Evolutionary conservation across 2,888 invertebrate species (phyloP).

Genomic region (Dasysyrphus tricinctus): DNA sequence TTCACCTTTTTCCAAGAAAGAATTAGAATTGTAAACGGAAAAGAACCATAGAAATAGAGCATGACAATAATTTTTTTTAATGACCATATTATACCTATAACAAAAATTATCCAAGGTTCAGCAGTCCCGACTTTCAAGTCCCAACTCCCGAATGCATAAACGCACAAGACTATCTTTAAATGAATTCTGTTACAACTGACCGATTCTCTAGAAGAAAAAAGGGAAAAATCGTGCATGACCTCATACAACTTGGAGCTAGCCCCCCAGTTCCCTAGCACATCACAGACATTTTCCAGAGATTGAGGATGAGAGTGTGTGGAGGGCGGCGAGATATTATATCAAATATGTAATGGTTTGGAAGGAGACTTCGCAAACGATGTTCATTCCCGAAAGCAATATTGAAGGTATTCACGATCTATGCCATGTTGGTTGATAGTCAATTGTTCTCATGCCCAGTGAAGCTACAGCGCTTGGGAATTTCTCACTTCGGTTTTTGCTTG

Average conservation of each 20-base stretch:
- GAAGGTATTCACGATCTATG: constrained; percentile 62
- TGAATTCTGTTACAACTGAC: constrained; percentile 48
- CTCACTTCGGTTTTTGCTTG: constrained; percentile 40
- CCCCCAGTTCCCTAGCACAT: too few relatives aligned
- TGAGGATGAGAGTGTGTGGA: neutral
- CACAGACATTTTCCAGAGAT: neutral
- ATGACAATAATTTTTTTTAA: constrained; percentile 47
- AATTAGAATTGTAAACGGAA: neutral
- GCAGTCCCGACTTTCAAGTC: neutral
- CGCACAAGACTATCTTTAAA: constrained; percentile 44
- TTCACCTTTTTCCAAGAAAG: neutral
- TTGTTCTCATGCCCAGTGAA: constrained; percentile 46
- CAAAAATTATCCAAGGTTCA: constrained; percentile 46
- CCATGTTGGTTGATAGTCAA: constrained; percentile 65
- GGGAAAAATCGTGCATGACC: constrained; percentile 54
- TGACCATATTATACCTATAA: neutral
- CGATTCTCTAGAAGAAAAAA: constrained; percentile 40
- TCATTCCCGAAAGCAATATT: constrained; percentile 37
- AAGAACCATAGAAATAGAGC: constrained; percentile 57
- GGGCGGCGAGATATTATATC: neutral
- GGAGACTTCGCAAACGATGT: constrained; percentile 7
- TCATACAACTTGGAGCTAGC: constrained; percentile 4
- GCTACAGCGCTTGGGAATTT: constrained; percentile 38
- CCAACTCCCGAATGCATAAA: constrained; percentile 26
- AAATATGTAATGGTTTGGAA: neutral